phyloP scores from a whole-genome alignment of 2,113 vertebrate genomes.

The Nesogale talazaci region DNA sequence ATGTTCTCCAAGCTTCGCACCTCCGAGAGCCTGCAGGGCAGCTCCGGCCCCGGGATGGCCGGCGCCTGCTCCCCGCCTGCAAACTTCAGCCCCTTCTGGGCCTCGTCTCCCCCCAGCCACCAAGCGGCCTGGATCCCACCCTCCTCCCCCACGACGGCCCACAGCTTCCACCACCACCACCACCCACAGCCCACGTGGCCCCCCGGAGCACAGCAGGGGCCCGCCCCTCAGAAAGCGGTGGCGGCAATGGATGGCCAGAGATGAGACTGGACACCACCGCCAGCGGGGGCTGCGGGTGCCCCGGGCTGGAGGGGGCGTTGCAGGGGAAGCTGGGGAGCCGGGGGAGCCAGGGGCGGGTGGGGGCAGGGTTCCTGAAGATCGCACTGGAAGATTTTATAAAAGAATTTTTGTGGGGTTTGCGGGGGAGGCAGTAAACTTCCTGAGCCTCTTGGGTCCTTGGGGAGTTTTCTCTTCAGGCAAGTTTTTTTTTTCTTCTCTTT shows the following conservation, averaged over 20 bases:
- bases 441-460: constrained; percentile 72
- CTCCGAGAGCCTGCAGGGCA: constrained; percentile 88
- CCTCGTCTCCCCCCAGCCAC: constrained; percentile 92
- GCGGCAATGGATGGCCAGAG: constrained; percentile 91
- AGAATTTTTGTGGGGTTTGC: constrained; percentile 76
- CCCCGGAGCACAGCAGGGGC: constrained; percentile 85
- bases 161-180: constrained; percentile 87
- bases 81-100: constrained; percentile 93
- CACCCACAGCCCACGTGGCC: constrained; percentile 92
- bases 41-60: constrained; percentile 87
- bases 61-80: constrained; percentile 90
- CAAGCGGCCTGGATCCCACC: constrained; percentile 91
- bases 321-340: constrained; percentile 42
- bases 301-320: constrained; percentile 54
- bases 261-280: constrained; percentile 87
- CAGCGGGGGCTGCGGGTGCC: constrained; percentile 28
- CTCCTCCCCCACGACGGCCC: constrained; percentile 88
- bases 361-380: constrained; percentile 76
- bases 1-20: constrained; percentile 97
- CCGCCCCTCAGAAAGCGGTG: constrained; percentile 88
- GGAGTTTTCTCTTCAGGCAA: constrained; percentile 77
- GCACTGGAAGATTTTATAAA: constrained; percentile 88
- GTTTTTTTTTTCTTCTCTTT: constrained; percentile 72
- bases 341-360: constrained; percentile 48
- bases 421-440: constrained; percentile 65